Conservation (phyloP, 2,797 vertebrate genomes). For the Diplodus sargus region DNA sequence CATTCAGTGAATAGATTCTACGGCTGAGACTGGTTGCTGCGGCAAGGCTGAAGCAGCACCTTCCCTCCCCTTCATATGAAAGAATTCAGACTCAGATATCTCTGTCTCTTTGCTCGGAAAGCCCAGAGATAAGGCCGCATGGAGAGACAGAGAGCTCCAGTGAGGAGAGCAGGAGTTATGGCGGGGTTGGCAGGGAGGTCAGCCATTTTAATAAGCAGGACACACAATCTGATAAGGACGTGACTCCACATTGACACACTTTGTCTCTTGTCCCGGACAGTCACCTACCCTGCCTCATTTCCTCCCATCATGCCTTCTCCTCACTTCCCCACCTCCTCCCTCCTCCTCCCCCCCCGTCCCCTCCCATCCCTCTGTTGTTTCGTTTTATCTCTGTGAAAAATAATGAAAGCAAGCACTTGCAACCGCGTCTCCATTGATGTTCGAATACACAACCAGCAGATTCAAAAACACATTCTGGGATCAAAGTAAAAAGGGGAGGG, state of each 20-base stretch:
- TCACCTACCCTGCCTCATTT: conserved; percentile 66
- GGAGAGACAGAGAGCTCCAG: conserved; percentile 43
- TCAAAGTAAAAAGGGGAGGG: conserved; percentile 88
- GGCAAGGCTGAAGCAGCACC: not conserved
- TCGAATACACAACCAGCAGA: conserved; percentile 93
- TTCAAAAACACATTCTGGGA: conserved; percentile 91
- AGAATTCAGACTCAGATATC: conserved; percentile 42
- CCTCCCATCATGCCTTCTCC: conserved; percentile 41
- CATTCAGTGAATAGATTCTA: not conserved
- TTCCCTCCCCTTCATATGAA: conserved; percentile 13
- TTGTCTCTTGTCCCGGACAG: conserved; percentile 82
- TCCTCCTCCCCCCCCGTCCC: conserved; percentile 23
- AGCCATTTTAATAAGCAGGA: conserved; percentile 83
- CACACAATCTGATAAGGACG: conserved; percentile 86
- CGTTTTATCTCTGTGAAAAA: conserved; percentile 92
- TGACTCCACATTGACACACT: conserved; percentile 82
- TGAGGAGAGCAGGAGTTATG: conserved; percentile 10
- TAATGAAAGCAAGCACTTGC: conserved; percentile 94
- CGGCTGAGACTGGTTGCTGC: not conserved
- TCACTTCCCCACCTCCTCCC: not conserved
- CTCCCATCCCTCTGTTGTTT: conserved; percentile 81
- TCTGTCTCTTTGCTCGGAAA: conserved; percentile 29
- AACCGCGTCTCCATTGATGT: conserved; percentile 93
- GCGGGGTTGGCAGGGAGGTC: conserved; percentile 56
- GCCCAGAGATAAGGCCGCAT: conserved; percentile 30